phyloP scores from a whole-genome alignment of 2,797 vertebrate species.

The Lutra lutra region DNA sequence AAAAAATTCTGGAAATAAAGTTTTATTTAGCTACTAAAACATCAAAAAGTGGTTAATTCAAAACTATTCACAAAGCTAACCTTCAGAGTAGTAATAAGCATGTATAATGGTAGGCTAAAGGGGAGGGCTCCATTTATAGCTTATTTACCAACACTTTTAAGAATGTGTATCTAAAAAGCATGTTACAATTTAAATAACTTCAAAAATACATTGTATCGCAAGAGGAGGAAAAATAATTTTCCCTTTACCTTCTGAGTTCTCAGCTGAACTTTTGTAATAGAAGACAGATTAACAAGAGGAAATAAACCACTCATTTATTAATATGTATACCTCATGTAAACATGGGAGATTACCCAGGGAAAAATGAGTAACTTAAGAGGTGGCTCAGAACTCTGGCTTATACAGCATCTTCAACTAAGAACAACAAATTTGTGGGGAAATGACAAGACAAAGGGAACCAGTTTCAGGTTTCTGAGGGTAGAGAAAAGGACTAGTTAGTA shows the following conservation, averaged over 20 bases:
- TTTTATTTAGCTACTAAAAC: neutral
- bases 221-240: neutral
- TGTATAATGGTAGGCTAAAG: neutral
- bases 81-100: neutral
- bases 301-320: neutral
- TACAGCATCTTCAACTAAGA: neutral
- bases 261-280: neutral
- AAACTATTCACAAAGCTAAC: neutral
- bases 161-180: neutral
- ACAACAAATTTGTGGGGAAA: neutral
- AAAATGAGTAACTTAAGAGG: neutral
- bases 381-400: neutral
- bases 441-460: neutral
- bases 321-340: neutral
- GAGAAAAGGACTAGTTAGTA: neutral
- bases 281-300: neutral
- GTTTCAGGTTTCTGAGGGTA: neutral
- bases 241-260: neutral
- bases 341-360: neutral
- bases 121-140: neutral
- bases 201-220: neutral
- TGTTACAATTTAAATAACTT: neutral
- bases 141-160: neutral
- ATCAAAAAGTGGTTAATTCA: constrained; percentile 1
- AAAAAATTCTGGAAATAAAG: neutral